phyloP scores from a whole-genome alignment of 1,140 invertebrate genomes.

The Drosophila orena region DNA sequence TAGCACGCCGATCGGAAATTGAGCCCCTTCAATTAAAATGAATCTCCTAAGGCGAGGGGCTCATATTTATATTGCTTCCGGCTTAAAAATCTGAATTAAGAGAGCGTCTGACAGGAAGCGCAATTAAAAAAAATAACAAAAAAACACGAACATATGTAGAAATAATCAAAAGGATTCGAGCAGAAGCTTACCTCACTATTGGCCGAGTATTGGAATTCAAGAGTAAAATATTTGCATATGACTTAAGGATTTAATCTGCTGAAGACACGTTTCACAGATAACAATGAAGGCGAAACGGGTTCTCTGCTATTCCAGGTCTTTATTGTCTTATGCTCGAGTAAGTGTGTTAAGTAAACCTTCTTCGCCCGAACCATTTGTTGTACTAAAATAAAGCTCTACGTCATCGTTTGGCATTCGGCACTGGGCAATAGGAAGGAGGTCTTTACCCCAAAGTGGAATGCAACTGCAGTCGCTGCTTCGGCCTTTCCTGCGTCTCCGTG shows the following conservation, averaged over 20 bases:
- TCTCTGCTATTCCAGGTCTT: conserved; percentile 7
- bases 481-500: not conserved
- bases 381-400: conserved; percentile 56
- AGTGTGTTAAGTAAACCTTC: conserved; percentile 66
- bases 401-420: conserved; percentile 56
- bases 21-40: conserved; percentile 34
- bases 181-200: no score
- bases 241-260: conserved; percentile 20
- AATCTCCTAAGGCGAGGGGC: conserved; percentile 12
- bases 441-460: conserved; percentile 1
- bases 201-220: conserved; percentile 12
- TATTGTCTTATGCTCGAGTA: conserved; percentile 52
- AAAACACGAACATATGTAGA: no score
- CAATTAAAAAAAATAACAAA: not conserved
- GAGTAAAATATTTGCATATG: conserved; percentile 27
- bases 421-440: not conserved
- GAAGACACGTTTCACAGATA: conserved; percentile 26
- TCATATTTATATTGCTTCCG: conserved; percentile 12
- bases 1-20: conserved; percentile 28
- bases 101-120: conserved; percentile 4
- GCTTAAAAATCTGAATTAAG: conserved; percentile 8
- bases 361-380: conserved; percentile 10
- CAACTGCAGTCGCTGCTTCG: conserved; percentile 35
- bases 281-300: conserved; percentile 40
- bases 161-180: not conserved